Conservation (phyloP, 2,113 vertebrate genomes). For the Dinomys branickii region DNA sequence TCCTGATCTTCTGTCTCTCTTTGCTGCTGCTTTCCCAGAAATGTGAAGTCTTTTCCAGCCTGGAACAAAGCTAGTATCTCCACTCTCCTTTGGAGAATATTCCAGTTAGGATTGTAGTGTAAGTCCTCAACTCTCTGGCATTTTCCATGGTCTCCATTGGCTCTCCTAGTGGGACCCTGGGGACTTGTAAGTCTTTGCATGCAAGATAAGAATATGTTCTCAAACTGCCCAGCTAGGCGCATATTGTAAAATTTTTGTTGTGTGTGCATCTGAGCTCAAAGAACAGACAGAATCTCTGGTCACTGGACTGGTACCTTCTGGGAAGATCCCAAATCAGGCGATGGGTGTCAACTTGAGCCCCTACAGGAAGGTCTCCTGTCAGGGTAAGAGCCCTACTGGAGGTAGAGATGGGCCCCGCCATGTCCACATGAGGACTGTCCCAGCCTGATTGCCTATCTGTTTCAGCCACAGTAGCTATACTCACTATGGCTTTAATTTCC, state of each 20-base stretch:
- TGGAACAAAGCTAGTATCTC: neutral
- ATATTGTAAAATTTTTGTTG: neutral
- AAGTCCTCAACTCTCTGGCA: neutral
- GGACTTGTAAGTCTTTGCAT: neutral
- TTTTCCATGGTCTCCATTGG: neutral
- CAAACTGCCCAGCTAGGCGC: neutral
- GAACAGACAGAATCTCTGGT: neutral
- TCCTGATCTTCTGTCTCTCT: neutral
- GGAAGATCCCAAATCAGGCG: neutral
- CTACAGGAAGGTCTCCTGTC: neutral
- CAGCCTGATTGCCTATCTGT: accelerated
- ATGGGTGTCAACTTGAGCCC: neutral
- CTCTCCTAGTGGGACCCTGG: neutral
- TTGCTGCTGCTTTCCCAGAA: neutral
- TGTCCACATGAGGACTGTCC: neutral
- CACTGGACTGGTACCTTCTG: neutral
- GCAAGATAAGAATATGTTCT: neutral
- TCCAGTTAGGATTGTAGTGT: neutral
- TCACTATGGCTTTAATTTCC: neutral
- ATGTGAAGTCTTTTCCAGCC: neutral
- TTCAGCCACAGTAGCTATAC: neutral
- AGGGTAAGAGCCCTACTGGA: too few relatives aligned
- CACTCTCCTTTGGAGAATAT: neutral
- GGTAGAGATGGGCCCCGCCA: accelerated
- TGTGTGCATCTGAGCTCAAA: neutral